Evolutionary conservation across 30 jellyfish, hydroid and myxozoan species (phyloP).

Genomic region (Catostylus mosaicus): DNA sequence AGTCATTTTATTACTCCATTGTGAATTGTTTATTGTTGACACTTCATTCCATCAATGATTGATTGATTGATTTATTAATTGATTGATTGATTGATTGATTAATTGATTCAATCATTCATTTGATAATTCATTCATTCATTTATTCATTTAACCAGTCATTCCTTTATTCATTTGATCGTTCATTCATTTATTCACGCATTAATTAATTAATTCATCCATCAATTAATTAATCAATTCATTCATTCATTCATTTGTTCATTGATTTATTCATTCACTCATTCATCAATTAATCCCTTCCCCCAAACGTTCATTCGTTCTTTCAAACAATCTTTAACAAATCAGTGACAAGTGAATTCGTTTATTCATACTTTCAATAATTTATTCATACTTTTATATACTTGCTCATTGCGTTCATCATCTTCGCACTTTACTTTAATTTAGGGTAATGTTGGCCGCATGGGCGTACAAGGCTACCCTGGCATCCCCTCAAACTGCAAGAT

Average conservation of each 20-base stretch:
- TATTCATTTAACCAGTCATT: too few relatives aligned
- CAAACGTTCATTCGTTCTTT: neutral
- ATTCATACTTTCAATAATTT: neutral
- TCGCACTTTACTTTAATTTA: neutral
- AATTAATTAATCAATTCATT: neutral
- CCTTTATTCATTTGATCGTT: too few relatives aligned
- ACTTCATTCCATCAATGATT: neutral
- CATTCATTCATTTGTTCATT: neutral
- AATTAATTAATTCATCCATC: too few relatives aligned
- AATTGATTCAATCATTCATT: too few relatives aligned
- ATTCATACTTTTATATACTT: neutral
- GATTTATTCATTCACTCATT: neutral
- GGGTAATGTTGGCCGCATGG: constrained; percentile 66
- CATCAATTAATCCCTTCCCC: neutral
- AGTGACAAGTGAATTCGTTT: neutral
- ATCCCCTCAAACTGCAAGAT: constrained; percentile 44
- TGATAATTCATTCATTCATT: too few relatives aligned
- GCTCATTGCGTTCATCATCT: neutral
- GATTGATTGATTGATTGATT: too few relatives aligned
- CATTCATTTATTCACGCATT: too few relatives aligned
- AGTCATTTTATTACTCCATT: too few relatives aligned
- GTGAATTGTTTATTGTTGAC: neutral
- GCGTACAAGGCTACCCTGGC: constrained; percentile 70
- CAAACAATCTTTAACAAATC: neutral
- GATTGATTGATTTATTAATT: too few relatives aligned